Evolutionary conservation across 2,797 vertebrate species (phyloP), one percentile per base, ranked within the genome.

Genomic region (Carduelis carduelis): DNA sequence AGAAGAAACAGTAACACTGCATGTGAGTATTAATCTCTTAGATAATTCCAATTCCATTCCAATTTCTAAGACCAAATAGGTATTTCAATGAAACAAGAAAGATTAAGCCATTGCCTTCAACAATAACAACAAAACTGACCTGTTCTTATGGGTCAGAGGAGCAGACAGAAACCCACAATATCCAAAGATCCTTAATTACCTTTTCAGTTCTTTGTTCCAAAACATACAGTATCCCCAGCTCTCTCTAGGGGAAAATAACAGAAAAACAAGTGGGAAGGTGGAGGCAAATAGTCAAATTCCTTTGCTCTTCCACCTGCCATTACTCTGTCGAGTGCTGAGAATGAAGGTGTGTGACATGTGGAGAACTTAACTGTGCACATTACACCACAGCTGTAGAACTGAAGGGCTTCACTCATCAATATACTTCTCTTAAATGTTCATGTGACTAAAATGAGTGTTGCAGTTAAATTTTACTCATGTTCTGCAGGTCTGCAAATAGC

Each of bases 361-460:
- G 59, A 70, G n/a, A 30, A 28, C 44, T 74, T 70, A 28, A 26
- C 32, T 44, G 11, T 65, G 41, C 59, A 32, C 39, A 3, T 50
- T 61, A 16, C 5, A 2, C 22, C 57, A 3, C 27, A 60, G 16
- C 23, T 80, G 20, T 44, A 59, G 27, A 22, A 41, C 39, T 59
- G 19, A 77, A 79, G 50, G 43, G 30, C 34, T 85, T 64, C 5
- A 46, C 30, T 57, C 50, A 76, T 57, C 47, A 14, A 4, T 63
- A 28, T 1, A 1, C 8, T 60, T 79, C 15, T 52, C 41, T 87
- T 44, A 43, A 76, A 39, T 5, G 8, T 3, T 59, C 24, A 59
- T 27, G 7, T 0, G 9, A 15, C 76, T 64, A 65, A 46, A 80
- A 41, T 6, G 3, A 75, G 32, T 1, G 0, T 26, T 80, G 32